These are phyloP conservation scores for Sycobia sp. DNA, from an alignment of 1,140 invertebrate species.

Conservation along the genomic window DNA sequence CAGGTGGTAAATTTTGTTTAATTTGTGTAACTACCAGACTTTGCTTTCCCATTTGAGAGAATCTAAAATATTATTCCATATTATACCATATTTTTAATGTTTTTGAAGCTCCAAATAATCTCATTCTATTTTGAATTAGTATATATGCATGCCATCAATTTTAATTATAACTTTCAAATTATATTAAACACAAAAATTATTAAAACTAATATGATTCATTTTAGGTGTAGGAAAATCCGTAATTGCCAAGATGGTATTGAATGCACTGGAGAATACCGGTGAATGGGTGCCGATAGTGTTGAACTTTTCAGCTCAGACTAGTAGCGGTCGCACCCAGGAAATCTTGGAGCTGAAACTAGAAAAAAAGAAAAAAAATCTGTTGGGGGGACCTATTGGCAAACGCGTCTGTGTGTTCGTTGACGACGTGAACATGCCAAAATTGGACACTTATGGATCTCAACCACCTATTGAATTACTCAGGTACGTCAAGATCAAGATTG, in stretches of 20 bases:
- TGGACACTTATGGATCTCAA: constrained; percentile 85
- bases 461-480: constrained; percentile 87
- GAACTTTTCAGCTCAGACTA: constrained; percentile 90
- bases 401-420: constrained; percentile 87
- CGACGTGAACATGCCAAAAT: constrained; percentile 89
- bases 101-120: too few species aligned
- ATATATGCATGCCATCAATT: too few species aligned
- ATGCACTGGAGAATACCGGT: constrained; percentile 66
- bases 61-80: too few species aligned
- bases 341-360: constrained; percentile 82
- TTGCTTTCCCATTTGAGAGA: too few species aligned
- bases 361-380: constrained; percentile 77
- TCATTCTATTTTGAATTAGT: too few species aligned
- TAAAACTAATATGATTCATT: neutral
- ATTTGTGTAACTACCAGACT: too few species aligned
- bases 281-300: constrained; percentile 76
- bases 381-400: constrained; percentile 86
- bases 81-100: too few species aligned
- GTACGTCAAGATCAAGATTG: constrained; percentile 49
- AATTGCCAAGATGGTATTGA: constrained; percentile 76
- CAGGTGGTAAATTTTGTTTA: too few species aligned
- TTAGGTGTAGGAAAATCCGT: constrained; percentile 86
- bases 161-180: too few species aligned
- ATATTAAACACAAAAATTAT: neutral
- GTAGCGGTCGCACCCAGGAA: constrained; percentile 78